Percentiles rank a stretch among this genome's conserved stretches.
phyloP scores from a whole-genome alignment of 2,888 invertebrate species.

The Bimastos eiseni region DNA sequence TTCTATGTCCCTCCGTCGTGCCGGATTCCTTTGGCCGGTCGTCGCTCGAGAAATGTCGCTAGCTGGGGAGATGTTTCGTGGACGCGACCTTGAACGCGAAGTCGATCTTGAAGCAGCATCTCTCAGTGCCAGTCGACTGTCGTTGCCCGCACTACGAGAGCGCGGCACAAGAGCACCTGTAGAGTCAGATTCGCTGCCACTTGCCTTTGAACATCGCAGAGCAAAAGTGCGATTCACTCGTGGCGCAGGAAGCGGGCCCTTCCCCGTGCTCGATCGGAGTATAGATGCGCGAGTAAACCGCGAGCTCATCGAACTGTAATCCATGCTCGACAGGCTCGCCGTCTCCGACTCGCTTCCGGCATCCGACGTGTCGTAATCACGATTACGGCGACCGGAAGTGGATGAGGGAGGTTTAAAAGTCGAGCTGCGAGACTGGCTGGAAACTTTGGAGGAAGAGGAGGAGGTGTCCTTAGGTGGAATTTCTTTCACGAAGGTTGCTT shows the following conservation, averaged over 20 bases:
- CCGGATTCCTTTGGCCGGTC: background rate
- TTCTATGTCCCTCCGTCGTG: background rate
- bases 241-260: background rate
- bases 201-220: constrained; percentile 32
- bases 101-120: background rate
- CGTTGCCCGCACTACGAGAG: constrained; percentile 22
- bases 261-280: background rate
- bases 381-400: background rate
- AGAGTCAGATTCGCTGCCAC: background rate
- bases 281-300: constrained; percentile 13
- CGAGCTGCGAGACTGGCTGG: background rate
- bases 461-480: background rate
- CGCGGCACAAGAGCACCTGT: background rate
- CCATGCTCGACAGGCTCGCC: background rate
- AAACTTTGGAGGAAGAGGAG: background rate
- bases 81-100: background rate
- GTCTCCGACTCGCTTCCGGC: constrained; percentile 25
- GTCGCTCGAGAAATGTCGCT: constrained; percentile 15
- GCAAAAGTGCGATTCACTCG: constrained; percentile 34
- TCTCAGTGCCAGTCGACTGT: background rate
- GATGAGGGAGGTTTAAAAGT: background rate
- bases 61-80: constrained; percentile 21
- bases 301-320: constrained; percentile 8
- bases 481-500: background rate
- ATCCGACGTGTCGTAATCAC: background rate